phyloP scores from a whole-genome alignment of 2,888 invertebrate species.

The Aporophyla nigra region DNA sequence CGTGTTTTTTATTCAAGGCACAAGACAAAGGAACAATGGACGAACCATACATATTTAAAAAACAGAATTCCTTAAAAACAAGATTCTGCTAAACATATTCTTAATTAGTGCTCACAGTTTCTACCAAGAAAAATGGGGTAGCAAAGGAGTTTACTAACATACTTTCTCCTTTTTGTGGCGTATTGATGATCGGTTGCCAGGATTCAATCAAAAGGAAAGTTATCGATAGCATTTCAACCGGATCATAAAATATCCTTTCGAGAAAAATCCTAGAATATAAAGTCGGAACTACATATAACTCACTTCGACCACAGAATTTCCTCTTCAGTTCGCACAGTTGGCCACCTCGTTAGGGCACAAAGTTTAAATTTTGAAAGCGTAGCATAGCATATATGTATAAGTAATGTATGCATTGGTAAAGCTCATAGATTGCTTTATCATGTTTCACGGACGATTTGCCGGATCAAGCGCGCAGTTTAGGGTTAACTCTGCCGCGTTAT shows the following conservation, averaged over 20 bases:
- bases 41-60: neutral
- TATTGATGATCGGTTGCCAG: slow-evolving; percentile 4
- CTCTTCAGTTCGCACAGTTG: slow-evolving; percentile 30
- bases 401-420: slow-evolving; percentile 61
- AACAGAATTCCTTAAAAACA: neutral
- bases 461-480: slow-evolving; percentile 46
- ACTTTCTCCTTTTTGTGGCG: neutral
- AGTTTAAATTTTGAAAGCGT: slow-evolving; percentile 55
- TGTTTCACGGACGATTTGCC: slow-evolving; percentile 65
- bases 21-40: slow-evolving; percentile 24
- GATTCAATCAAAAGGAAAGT: slow-evolving; percentile 50
- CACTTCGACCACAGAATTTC: slow-evolving; percentile 35
- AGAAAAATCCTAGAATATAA: slow-evolving; percentile 30
- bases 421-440: slow-evolving; percentile 63
- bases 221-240: slow-evolving; percentile 37
- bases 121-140: neutral
- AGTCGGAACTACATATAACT: slow-evolving; percentile 23
- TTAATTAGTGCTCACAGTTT: slow-evolving; percentile 9
- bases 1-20: slow-evolving; percentile 46
- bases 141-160: neutral
- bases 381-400: slow-evolving; percentile 26
- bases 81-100: neutral
- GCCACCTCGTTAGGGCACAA: slow-evolving; percentile 36
- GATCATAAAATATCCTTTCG: slow-evolving; percentile 24
- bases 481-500: slow-evolving; percentile 43